These are phyloP conservation scores for Myanophis thanlyinensis DNA, from an alignment of 2,113 vertebrate genomes.

Conservation along the genomic window DNA sequence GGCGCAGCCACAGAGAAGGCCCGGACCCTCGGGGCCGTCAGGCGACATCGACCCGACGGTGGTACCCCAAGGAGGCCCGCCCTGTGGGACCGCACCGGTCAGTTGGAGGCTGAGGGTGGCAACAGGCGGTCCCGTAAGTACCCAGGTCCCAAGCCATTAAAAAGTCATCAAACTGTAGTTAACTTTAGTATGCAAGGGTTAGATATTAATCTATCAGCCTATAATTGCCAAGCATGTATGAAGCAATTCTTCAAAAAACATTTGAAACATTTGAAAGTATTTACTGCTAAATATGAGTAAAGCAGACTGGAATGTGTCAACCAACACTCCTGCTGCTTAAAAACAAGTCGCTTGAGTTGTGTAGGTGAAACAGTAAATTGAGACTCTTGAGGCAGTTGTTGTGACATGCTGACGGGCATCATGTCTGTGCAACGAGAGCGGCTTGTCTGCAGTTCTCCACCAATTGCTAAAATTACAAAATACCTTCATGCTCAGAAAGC, in stretches of 20 bases:
- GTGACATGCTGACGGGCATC: constrained; percentile 44
- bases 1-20: too few species aligned
- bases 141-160: too few species aligned
- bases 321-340: not conserved
- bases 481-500: not conserved
- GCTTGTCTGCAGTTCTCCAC: not conserved
- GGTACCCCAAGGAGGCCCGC: too few species aligned
- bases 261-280: not conserved
- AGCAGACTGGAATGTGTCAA: constrained; percentile 31
- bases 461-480: not conserved
- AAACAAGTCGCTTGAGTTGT: constrained; percentile 34
- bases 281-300: constrained; percentile 2
- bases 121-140: too few species aligned
- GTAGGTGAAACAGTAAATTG: constrained; percentile 27
- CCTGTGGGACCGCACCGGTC: too few species aligned
- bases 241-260: constrained; percentile 44
- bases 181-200: not conserved
- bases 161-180: not conserved
- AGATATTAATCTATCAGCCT: not conserved
- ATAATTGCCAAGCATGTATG: constrained; percentile 29
- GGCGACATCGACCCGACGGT: too few species aligned
- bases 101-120: too few species aligned
- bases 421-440: constrained; percentile 35
- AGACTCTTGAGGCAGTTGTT: constrained; percentile 40
- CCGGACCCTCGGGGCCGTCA: too few species aligned